Conservation (phyloP, 2,113 vertebrate genomes). For the Semicossyphus pulcher region DNA sequence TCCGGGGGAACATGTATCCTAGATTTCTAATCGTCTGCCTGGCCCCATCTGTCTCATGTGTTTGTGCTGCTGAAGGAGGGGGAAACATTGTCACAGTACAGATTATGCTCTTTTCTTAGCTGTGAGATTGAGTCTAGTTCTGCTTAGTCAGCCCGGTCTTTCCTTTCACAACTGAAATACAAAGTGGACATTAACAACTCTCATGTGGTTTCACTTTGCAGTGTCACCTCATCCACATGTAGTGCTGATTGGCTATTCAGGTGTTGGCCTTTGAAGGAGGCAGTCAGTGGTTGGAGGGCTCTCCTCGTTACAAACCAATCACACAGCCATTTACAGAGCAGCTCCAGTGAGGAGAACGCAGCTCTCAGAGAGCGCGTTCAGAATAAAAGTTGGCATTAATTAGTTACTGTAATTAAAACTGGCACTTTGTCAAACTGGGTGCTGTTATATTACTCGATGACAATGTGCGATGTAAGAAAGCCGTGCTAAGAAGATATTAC, state of each 20-base stretch:
- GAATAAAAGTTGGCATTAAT: constrained; percentile 50
- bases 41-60: constrained; percentile 36
- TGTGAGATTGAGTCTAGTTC: neutral
- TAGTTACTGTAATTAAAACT: constrained; percentile 65
- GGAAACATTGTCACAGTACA: neutral
- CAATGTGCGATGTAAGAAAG: constrained; percentile 40
- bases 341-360: constrained; percentile 59
- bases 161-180: neutral
- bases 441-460: constrained; percentile 47
- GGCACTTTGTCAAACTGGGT: constrained; percentile 46
- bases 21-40: constrained; percentile 28
- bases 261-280: constrained; percentile 54
- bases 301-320: constrained; percentile 71
- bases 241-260: constrained; percentile 65
- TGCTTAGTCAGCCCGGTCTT: neutral
- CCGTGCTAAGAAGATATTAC: constrained; percentile 22
- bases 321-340: constrained; percentile 63
- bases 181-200: neutral
- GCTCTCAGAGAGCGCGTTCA: constrained; percentile 42
- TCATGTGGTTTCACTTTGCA: constrained; percentile 31
- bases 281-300: constrained; percentile 61
- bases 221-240: constrained; percentile 40
- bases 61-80: neutral
- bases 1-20: neutral
- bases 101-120: neutral